phyloP scores from a whole-genome alignment of 2,888 invertebrate genomes.

The Gortyna flavago region DNA sequence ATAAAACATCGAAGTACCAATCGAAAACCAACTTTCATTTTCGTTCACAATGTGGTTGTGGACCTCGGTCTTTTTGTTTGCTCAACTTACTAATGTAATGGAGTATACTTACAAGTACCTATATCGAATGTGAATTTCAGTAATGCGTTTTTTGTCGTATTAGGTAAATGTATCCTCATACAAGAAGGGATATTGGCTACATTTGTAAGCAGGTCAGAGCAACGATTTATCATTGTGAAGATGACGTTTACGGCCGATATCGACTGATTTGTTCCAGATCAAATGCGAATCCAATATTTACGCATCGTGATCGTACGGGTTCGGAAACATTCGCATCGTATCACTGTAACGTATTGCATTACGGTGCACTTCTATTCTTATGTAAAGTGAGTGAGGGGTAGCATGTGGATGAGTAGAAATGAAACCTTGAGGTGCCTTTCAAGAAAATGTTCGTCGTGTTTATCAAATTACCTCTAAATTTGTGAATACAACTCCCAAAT shows the following conservation, averaged over 20 bases:
- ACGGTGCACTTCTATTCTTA: conserved; percentile 47
- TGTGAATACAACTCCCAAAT: conserved; percentile 18
- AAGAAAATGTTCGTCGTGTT: background rate
- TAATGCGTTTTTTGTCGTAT: conserved; percentile 63
- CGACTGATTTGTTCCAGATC: conserved; percentile 82
- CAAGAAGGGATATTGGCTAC: conserved; percentile 67
- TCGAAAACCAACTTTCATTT: background rate
- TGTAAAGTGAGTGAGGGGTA: conserved; percentile 36
- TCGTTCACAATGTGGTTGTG: conserved; percentile 7
- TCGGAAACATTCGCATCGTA: conserved; percentile 67
- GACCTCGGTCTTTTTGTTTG: conserved; percentile 13
- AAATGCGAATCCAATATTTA: conserved; percentile 81
- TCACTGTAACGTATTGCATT: conserved; percentile 60
- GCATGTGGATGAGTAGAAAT: conserved; percentile 6
- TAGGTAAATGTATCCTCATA: conserved; percentile 57
- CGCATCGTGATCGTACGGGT: conserved; percentile 73
- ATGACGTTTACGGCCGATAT: conserved; percentile 81
- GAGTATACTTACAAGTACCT: conserved; percentile 4
- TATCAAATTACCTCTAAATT: conserved; percentile 12
- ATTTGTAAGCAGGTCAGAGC: conserved; percentile 80
- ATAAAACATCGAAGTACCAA: background rate
- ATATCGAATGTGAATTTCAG: conserved; percentile 50
- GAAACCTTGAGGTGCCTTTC: conserved; percentile 12
- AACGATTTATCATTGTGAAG: conserved; percentile 80
- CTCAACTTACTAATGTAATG: conserved; percentile 27